A percentile compares a stretch with the other conserved stretches of the same genome.
phyloP scores from a whole-genome alignment of 1,140 invertebrate genomes.

The Lordiphosa clarofinis region DNA sequence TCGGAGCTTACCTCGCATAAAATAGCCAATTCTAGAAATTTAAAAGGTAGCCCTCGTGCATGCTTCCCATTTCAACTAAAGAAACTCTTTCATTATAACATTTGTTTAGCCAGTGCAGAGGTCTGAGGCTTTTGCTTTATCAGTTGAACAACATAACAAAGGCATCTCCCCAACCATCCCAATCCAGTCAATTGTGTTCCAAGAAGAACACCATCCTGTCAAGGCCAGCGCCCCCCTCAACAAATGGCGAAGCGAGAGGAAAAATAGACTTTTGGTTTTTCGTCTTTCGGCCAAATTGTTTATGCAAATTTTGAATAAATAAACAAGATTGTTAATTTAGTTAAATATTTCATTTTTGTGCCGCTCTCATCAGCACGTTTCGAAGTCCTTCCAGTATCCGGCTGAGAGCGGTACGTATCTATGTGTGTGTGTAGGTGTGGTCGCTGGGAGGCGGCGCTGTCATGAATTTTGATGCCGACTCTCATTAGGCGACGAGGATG shows the following conservation, averaged over 20 bases:
- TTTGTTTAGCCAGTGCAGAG: slow-evolving; percentile 8
- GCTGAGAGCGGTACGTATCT: not conserved
- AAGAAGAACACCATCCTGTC: slow-evolving; percentile 8
- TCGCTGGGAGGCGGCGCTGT: slow-evolving; percentile 36
- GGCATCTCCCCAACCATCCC: slow-evolving; percentile 8
- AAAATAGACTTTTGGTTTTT: slow-evolving; percentile 77
- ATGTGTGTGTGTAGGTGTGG: slow-evolving; percentile 52
- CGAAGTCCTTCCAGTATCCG: slow-evolving; percentile 26
- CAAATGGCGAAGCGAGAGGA: not conserved
- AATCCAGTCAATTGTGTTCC: not conserved
- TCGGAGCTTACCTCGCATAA: too few species aligned
- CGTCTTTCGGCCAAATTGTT: slow-evolving; percentile 76
- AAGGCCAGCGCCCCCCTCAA: slow-evolving; percentile 17
- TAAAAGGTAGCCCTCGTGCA: too few species aligned
- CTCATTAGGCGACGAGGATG: slow-evolving; percentile 64
- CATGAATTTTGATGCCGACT: slow-evolving; percentile 74
- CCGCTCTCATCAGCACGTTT: slow-evolving; percentile 73
- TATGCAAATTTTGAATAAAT: slow-evolving; percentile 78
- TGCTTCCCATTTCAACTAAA: too few species aligned
- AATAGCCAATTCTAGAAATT: too few species aligned
- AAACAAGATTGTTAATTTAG: slow-evolving; percentile 78
- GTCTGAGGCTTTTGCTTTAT: slow-evolving; percentile 27
- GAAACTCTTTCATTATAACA: too few species aligned
- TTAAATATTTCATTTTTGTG: slow-evolving; percentile 78
- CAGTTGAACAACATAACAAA: slow-evolving; percentile 16